phyloP scores from a whole-genome alignment of 2,113 vertebrate genomes.

The Donacobius atricapilla region DNA sequence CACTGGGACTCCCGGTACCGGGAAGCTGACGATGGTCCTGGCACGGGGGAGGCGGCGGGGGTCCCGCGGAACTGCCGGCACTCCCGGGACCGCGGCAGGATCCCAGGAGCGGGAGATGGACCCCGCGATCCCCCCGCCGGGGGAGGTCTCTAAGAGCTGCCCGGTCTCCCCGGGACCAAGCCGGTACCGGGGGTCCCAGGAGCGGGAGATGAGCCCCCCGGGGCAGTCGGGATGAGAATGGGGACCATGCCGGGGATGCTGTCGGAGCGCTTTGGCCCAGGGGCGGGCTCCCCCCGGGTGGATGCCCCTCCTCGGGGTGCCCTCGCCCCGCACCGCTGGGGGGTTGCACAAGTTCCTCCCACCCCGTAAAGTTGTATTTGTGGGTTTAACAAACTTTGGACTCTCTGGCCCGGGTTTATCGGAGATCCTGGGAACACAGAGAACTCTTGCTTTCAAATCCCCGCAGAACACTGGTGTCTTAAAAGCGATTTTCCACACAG shows the following conservation, averaged over 20 bases:
- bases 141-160: not conserved
- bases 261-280: not conserved
- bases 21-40: not conserved
- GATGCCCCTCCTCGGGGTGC: not conserved
- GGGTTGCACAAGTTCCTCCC: not conserved
- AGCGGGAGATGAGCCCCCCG: not conserved
- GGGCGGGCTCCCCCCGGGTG: not conserved
- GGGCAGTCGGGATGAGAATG: not conserved
- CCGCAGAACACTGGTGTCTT: not conserved
- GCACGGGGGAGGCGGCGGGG: not conserved
- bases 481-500: not conserved
- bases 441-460: not conserved
- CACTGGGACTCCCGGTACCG: not conserved
- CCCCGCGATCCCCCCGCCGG: not conserved
- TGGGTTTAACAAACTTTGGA: conserved; percentile 35
- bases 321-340: not conserved
- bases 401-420: not conserved
- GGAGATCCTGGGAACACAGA: not conserved
- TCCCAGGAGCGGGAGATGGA: not conserved
- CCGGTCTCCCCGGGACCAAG: not conserved
- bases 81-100: not conserved
- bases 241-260: not conserved
- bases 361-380: not conserved
- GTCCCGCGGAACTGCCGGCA: not conserved
- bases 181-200: not conserved